Conservation (phyloP, 2,113 vertebrate species). For the Pelmatolapia mariae region DNA sequence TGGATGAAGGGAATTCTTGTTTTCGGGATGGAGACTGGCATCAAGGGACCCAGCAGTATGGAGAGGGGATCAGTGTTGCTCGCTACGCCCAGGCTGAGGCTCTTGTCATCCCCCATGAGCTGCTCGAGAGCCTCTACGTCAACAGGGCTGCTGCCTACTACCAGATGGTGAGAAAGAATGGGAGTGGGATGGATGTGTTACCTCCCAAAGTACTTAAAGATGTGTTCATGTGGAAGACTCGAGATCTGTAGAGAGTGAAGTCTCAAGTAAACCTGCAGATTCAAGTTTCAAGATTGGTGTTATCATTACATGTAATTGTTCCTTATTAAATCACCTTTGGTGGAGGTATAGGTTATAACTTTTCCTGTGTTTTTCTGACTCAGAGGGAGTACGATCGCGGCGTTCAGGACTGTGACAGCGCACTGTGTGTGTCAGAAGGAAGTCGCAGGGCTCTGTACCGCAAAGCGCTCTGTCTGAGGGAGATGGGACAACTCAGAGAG, state of each 20-base stretch:
- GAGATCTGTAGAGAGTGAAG: not conserved
- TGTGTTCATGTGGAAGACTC: not conserved
- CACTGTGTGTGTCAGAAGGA: conserved; percentile 82
- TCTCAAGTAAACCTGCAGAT: not conserved
- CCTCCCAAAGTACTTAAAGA: not conserved
- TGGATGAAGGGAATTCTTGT: conserved; percentile 90
- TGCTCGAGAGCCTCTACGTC: conserved; percentile 89
- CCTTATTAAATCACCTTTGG: not conserved
- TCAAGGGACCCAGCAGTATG: conserved; percentile 84
- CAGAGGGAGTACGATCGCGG: conserved; percentile 89
- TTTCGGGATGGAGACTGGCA: conserved; percentile 89
- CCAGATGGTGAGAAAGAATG: conserved; percentile 76
- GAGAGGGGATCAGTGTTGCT: conserved; percentile 89
- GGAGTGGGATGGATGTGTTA: not conserved
- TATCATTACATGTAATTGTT: not conserved
- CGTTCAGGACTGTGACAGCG: conserved; percentile 89
- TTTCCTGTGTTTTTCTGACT: not conserved
- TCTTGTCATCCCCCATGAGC: conserved; percentile 83
- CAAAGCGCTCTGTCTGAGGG: conserved; percentile 85
- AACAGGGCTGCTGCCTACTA: conserved; percentile 92
- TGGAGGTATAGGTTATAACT: not conserved
- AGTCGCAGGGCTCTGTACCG: conserved; percentile 90
- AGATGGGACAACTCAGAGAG: conserved; percentile 88
- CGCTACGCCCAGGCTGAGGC: conserved; percentile 91
- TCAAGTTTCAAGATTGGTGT: not conserved